Percentiles rank a stretch among this genome's conserved stretches.
phyloP scores from a whole-genome alignment of 2,113 vertebrate species.

The Brachyhypopomus occidentalis region DNA sequence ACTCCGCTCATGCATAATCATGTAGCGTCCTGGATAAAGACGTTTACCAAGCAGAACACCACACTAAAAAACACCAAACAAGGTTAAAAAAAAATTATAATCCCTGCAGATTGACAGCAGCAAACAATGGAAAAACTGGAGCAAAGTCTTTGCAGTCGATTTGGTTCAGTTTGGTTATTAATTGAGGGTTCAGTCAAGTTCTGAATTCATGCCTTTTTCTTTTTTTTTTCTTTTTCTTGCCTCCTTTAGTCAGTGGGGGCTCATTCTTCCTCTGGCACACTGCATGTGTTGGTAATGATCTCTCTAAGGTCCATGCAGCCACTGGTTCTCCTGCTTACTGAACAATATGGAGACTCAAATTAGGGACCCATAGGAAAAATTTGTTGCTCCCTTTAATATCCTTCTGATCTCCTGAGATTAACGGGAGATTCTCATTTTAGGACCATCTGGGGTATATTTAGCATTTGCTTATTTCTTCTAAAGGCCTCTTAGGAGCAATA shows the following conservation, averaged over 20 bases:
- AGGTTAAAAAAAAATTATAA: not conserved
- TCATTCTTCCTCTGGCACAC: conserved; percentile 40
- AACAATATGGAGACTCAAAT: conserved; percentile 48
- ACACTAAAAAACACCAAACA: not conserved
- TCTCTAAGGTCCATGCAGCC: conserved; percentile 61
- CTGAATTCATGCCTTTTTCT: not conserved
- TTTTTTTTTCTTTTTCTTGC: not conserved
- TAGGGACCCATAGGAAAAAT: conserved; percentile 10
- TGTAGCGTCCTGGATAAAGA: not conserved
- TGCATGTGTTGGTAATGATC: conserved; percentile 66
- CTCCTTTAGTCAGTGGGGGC: conserved; percentile 62
- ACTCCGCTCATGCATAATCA: not conserved
- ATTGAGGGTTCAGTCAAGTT: conserved; percentile 27
- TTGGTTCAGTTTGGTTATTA: not conserved
- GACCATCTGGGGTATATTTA: conserved; percentile 1
- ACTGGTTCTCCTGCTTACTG: conserved; percentile 11
- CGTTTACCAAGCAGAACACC: not conserved
- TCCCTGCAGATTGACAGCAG: conserved; percentile 8
- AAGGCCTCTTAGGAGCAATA: not conserved
- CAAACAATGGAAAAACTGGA: not conserved
- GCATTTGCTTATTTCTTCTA: not conserved
- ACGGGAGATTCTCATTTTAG: not conserved
- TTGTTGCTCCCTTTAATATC: not conserved
- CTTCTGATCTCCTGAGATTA: conserved; percentile 30
- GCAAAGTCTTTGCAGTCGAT: not conserved